Conservation (phyloP, 2,113 vertebrate genomes). For the Sinocyclocheilus rhinocerous region DNA sequence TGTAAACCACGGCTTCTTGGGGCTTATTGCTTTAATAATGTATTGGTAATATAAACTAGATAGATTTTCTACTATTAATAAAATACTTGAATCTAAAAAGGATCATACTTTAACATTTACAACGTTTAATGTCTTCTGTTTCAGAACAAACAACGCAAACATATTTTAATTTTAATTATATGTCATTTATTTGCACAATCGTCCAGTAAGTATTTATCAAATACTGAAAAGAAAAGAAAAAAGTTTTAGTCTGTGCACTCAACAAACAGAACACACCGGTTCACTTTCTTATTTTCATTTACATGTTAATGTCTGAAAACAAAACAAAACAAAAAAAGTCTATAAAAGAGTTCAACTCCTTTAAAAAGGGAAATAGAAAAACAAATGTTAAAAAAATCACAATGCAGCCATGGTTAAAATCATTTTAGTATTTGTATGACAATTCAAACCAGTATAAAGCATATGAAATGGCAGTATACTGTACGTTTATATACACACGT, state of each 20-base stretch:
- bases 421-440: slow-evolving; percentile 50
- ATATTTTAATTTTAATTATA: slow-evolving; percentile 17
- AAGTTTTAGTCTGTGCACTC: slow-evolving; percentile 52
- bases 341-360: slow-evolving; percentile 61
- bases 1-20: too few species aligned
- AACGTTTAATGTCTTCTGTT: not conserved
- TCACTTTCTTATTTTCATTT: slow-evolving; percentile 40
- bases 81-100: not conserved
- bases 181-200: slow-evolving; percentile 56
- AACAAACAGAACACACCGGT: slow-evolving; percentile 50
- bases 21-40: not conserved
- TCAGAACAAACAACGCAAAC: not conserved
- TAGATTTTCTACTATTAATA: not conserved
- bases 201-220: slow-evolving; percentile 57
- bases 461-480: slow-evolving; percentile 47
- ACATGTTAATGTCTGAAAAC: slow-evolving; percentile 54
- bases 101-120: not conserved
- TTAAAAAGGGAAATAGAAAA: slow-evolving; percentile 58
- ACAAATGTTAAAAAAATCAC: slow-evolving; percentile 46
- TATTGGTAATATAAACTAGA: not conserved
- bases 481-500: slow-evolving; percentile 40
- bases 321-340: slow-evolving; percentile 44
- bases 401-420: slow-evolving; percentile 56
- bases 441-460: slow-evolving; percentile 51
- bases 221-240: slow-evolving; percentile 57